These are phyloP conservation scores for Nycteola revayana DNA, from an alignment of 2,888 invertebrate genomes.

Conservation along the genomic window DNA sequence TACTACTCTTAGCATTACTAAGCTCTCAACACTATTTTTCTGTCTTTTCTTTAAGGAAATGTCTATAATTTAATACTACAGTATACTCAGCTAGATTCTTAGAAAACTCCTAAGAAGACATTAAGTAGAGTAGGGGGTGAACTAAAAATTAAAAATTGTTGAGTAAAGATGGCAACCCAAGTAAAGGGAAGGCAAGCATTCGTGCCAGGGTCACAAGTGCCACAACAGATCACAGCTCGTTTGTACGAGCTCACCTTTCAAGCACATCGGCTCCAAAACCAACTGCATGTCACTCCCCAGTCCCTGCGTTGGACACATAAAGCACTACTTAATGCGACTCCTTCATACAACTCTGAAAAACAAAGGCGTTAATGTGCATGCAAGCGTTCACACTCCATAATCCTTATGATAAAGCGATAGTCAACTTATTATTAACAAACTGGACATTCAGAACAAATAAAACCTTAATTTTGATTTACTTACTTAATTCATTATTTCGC, in stretches of 20 bases:
- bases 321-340: conserved; percentile 65
- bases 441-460: background rate
- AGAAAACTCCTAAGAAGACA: no score
- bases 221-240: conserved; percentile 46
- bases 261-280: conserved; percentile 66
- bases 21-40: no score
- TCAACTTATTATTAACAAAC: background rate
- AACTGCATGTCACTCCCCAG: conserved; percentile 63
- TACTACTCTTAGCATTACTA: no score
- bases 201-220: conserved; percentile 45
- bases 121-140: no score
- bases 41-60: no score
- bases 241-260: conserved; percentile 73
- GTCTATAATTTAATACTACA: no score
- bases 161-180: conserved; percentile 42
- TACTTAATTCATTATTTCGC: no score
- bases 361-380: conserved; percentile 72
- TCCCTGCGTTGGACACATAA: conserved; percentile 72
- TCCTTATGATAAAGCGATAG: conserved; percentile 18
- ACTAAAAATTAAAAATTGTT: no score
- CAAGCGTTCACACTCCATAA: conserved; percentile 47
- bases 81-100: no score
- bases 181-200: conserved; percentile 36
- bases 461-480: background rate
- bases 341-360: conserved; percentile 72